These are phyloP conservation scores for Aphidius gifuensis DNA, from an alignment of 1,140 invertebrate genomes.

Conservation along the genomic window DNA sequence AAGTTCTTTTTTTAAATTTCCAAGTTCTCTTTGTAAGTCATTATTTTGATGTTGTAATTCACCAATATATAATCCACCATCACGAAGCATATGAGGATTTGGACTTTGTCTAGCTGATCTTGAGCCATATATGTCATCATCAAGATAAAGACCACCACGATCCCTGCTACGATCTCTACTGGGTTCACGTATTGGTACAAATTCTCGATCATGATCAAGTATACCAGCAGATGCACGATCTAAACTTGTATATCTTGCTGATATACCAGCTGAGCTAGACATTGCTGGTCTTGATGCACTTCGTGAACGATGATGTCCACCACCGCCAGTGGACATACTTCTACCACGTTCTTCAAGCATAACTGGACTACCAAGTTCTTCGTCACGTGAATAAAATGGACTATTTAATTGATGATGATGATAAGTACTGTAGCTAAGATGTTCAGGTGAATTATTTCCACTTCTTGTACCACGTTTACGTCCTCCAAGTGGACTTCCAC, in stretches of 20 bases:
- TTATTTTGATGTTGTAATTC: constrained; percentile 93
- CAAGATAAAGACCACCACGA: constrained; percentile 64
- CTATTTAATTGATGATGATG: constrained; percentile 62
- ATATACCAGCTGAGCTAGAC: constrained; percentile 55
- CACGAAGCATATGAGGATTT: constrained; percentile 55
- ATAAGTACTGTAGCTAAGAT: constrained; percentile 55
- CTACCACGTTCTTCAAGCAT: constrained; percentile 65
- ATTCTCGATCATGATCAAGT: constrained; percentile 71
- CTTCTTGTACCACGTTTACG: constrained; percentile 58
- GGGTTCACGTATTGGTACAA: constrained; percentile 75
- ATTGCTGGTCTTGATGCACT: constrained; percentile 61
- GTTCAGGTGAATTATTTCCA: constrained; percentile 62
- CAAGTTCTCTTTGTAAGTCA: constrained; percentile 92
- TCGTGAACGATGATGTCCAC: constrained; percentile 60
- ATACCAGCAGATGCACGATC: constrained; percentile 65
- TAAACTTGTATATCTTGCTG: constrained; percentile 71
- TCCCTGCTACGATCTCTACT: constrained; percentile 61
- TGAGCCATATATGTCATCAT: constrained; percentile 70
- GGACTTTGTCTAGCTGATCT: constrained; percentile 76
- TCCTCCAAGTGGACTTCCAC: constrained; percentile 60
- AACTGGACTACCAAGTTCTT: constrained; percentile 69
- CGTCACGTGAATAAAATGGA: constrained; percentile 70
- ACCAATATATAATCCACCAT: constrained; percentile 69
- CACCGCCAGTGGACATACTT: constrained; percentile 59
- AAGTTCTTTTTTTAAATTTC: constrained; percentile 93